Evolutionary conservation across 2,113 vertebrate species (phyloP).

Genomic region (Macaca mulatta): DNA sequence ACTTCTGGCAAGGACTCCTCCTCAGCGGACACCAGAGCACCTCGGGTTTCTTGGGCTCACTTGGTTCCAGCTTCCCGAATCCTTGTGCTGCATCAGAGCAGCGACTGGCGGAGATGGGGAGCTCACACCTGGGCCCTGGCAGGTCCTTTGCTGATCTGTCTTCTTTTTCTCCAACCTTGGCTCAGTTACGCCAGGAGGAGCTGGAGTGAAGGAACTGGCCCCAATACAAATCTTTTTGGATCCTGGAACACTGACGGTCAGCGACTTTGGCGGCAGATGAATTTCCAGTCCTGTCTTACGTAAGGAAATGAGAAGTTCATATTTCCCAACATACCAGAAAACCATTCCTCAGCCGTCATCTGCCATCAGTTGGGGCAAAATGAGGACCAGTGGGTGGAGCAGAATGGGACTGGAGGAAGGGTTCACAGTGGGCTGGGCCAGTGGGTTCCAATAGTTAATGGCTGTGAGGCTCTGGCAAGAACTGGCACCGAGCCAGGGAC

Average conservation of each 20-base stretch:
- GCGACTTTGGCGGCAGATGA: slow-evolving; percentile 23
- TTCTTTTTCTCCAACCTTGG: background rate
- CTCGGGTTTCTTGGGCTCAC: background rate
- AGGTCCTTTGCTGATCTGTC: slow-evolving; percentile 5
- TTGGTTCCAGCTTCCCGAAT: no score
- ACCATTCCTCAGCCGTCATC: background rate
- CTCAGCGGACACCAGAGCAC: fast-evolving
- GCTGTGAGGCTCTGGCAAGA: background rate
- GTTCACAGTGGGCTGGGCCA: fast-evolving
- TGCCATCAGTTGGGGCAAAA: background rate
- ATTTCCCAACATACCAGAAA: background rate
- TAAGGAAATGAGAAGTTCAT: slow-evolving; percentile 43
- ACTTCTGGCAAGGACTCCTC: background rate
- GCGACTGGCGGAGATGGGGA: no score
- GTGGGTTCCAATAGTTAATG: fast-evolving
- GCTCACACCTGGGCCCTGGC: background rate
- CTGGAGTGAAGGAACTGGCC: background rate
- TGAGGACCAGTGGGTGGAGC: background rate
- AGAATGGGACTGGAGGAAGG: background rate
- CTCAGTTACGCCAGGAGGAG: background rate
- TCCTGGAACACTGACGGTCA: slow-evolving; percentile 43
- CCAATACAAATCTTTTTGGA: background rate
- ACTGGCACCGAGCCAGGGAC: background rate
- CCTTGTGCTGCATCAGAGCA: background rate
- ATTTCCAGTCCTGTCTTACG: slow-evolving; percentile 44